These are phyloP conservation scores for Calyptommatus sinebrachiatus DNA, from an alignment of 2,113 vertebrate genomes.

Conservation along the genomic window DNA sequence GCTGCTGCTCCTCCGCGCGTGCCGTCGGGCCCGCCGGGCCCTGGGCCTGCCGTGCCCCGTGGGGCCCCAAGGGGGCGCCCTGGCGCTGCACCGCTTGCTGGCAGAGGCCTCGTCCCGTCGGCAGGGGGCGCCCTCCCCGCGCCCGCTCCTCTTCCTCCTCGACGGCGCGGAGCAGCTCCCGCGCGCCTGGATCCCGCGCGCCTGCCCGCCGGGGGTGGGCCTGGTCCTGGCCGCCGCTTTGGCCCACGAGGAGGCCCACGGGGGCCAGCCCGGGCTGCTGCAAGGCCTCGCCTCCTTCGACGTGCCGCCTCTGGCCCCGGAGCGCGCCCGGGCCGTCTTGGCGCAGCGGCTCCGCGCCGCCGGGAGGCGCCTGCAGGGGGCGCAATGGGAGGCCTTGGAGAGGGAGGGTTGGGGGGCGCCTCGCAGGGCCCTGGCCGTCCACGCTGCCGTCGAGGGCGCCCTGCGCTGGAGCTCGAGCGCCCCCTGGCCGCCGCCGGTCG, in stretches of 20 bases:
- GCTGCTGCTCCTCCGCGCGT: conserved; percentile 69
- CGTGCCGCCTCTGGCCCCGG: conserved; percentile 60
- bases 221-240: conserved; percentile 66
- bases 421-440: conserved; percentile 72
- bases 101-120: conserved; percentile 56
- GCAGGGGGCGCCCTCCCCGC: conserved; percentile 41
- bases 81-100: conserved; percentile 69
- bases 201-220: conserved; percentile 74
- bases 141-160: conserved; percentile 74
- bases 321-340: conserved; percentile 67
- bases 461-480: conserved; percentile 74
- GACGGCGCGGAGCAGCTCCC: conserved; percentile 73
- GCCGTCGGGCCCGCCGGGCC: conserved; percentile 74
- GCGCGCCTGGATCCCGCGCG: conserved; percentile 72
- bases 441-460: conserved; percentile 71
- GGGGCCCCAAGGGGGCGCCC: conserved; percentile 54
- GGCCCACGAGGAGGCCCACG: conserved; percentile 40
- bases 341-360: conserved; percentile 55
- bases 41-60: conserved; percentile 55
- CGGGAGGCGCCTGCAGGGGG: conserved; percentile 45
- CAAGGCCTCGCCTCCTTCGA: conserved; percentile 60
- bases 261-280: not conserved
- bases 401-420: conserved; percentile 59
- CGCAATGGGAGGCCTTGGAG: conserved; percentile 63
- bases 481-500: conserved; percentile 39